Base-by-base conservation (phyloP, 2,888 invertebrate genomes). In the Eupithecia vulgata region DNA sequence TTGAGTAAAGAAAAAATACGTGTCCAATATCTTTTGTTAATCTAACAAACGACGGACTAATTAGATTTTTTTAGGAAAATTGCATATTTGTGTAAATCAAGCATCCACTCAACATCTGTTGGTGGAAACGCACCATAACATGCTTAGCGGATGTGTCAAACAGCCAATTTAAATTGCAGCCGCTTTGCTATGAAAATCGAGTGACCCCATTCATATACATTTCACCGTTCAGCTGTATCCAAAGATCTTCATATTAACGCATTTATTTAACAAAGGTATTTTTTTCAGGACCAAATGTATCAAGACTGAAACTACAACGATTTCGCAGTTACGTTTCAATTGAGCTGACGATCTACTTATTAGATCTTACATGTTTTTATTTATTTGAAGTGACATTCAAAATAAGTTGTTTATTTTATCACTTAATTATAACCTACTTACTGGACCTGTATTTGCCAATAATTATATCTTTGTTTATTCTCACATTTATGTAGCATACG, bases 241-340 rank as follows among this genome's bases (percentile, higher is more conserved):
- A 37, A 37, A 37, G 37, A 37, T 12, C 37, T 40, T 40, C 40
- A 42, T 42, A 13, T 40, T 4, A 42, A 40, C n/a, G n/a, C 40
- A 10, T 40, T 40, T 64, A 35, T 67, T 64, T 68, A 61, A 4
- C 12, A 15, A 21, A 52, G 3, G 10, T 52, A 21, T 10, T 83
- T 81, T 77, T 90, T 89, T 57, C 88, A 92, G 91, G 88, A 90
- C 86, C 87, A 88, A 88, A 89, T 85, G 81, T 85, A 81, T 82
- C 86, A 92, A 93, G 92, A 92, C 93, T 93, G 93, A 92, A 89
- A 85, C 86, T 84, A 85, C 90, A 89, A 90, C 88, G 89, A 92
- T 89, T 84, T 86, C 84, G 85, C 87, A 85, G 88, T 87, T 87
- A 85, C 59, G 77, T 78, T 80, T 79, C 80, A 79, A 73, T 76